These are phyloP conservation scores for Neostethus bicornis DNA, from an alignment of 2,797 vertebrate species.

Conservation along the genomic window DNA sequence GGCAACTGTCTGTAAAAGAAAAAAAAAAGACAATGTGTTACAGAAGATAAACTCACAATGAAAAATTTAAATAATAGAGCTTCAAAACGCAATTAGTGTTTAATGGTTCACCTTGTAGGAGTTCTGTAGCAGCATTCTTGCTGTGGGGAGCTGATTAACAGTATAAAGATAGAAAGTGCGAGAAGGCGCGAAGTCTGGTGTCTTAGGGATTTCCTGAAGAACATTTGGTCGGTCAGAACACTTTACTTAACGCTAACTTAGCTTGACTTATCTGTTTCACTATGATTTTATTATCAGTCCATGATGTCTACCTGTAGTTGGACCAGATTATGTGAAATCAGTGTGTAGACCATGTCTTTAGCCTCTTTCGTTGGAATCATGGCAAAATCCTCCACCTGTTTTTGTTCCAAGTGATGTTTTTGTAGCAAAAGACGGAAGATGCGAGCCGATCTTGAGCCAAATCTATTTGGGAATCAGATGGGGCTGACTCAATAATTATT, in stretches of 20 bases:
- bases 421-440: slow-evolving; percentile 89
- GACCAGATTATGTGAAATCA: slow-evolving; percentile 91
- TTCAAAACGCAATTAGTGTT: background rate
- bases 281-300: background rate
- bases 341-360: slow-evolving; percentile 95
- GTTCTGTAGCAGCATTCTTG: slow-evolving; percentile 88
- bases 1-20: slow-evolving; percentile 82
- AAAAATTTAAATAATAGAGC: background rate
- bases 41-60: background rate
- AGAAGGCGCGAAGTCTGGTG: slow-evolving; percentile 92
- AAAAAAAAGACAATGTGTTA: slow-evolving; percentile 10
- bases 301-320: slow-evolving; percentile 84
- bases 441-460: slow-evolving; percentile 90
- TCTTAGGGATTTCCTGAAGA: slow-evolving; percentile 92
- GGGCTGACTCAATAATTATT: background rate
- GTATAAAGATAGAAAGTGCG: slow-evolving; percentile 95
- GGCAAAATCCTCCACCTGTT: slow-evolving; percentile 97
- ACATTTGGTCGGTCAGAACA: slow-evolving; percentile 12
- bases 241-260: no score
- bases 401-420: slow-evolving; percentile 94
- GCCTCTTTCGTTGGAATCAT: slow-evolving; percentile 98
- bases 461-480: slow-evolving; percentile 70
- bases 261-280: no score
- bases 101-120: slow-evolving; percentile 87
- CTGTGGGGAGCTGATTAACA: slow-evolving; percentile 84